Percentiles rank a stretch among this genome's conserved stretches.
phyloP scores from a whole-genome alignment of 2,888 invertebrate species.

The Encarsia formosa region DNA sequence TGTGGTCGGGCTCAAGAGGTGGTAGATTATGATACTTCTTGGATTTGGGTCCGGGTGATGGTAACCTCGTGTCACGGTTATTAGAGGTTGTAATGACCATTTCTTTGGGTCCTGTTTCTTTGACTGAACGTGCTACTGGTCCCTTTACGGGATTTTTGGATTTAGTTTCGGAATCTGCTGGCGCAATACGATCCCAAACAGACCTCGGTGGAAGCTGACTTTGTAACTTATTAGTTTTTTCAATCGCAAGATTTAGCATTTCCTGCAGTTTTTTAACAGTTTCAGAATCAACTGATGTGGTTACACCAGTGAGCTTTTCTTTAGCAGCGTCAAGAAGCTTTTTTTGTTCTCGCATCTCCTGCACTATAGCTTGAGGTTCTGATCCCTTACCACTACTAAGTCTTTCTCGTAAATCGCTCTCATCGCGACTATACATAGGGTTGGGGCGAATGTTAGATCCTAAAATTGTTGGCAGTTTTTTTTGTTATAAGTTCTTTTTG shows the following conservation, averaged over 20 bases:
- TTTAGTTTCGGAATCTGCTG: constrained; percentile 28
- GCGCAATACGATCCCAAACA: constrained; percentile 49
- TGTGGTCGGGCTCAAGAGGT: constrained; percentile 31
- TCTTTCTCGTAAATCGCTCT: constrained; percentile 39
- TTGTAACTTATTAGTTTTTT: constrained; percentile 45
- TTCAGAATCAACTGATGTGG: constrained; percentile 35
- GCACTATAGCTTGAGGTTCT: constrained; percentile 38
- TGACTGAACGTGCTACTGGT: constrained; percentile 39
- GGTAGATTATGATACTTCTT: constrained; percentile 34
- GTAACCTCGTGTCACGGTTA: constrained; percentile 24
- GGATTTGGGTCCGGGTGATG: constrained; percentile 10
- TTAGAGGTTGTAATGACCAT: constrained; percentile 41
- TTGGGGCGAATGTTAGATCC: constrained; percentile 21
- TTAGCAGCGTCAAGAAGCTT: constrained; percentile 41
- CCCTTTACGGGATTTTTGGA: constrained; percentile 14
- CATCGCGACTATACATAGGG: constrained; percentile 33
- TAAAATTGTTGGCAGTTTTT: constrained; percentile 4
- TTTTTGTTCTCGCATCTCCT: constrained; percentile 44
- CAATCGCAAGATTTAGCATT: constrained; percentile 45
- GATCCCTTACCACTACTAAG: constrained; percentile 36
- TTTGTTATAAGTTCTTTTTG: too few relatives aligned
- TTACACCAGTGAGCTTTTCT: constrained; percentile 39
- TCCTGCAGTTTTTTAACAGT: constrained; percentile 45
- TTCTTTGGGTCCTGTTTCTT: constrained; percentile 38
- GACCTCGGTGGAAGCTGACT: constrained; percentile 45